phyloP scores from a whole-genome alignment of 1,140 invertebrate genomes.

The Rhopalosiphum padi region DNA sequence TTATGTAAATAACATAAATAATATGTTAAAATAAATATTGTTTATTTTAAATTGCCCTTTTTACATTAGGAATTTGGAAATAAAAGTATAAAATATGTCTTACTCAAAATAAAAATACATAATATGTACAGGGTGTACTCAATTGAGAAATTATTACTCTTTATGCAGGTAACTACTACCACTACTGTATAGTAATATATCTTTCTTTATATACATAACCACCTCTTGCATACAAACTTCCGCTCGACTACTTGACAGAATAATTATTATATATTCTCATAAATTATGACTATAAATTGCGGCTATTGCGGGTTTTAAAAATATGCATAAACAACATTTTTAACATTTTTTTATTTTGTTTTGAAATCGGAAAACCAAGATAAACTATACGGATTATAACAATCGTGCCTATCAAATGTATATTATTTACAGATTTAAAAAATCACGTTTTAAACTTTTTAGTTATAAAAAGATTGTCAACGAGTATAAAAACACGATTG shows the following conservation, averaged over 20 bases:
- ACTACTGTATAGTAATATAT: neutral
- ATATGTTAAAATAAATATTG: too few relatives aligned
- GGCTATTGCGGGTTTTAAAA: neutral
- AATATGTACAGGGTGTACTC: neutral
- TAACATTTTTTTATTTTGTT: neutral
- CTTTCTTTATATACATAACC: neutral
- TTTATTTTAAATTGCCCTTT: too few relatives aligned
- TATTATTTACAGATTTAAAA: neutral
- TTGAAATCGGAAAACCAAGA: neutral
- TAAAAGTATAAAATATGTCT: too few relatives aligned
- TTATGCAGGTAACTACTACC: too few relatives aligned
- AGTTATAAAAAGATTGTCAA: neutral
- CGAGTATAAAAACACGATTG: neutral
- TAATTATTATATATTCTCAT: constrained; percentile 13
- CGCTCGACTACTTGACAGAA: neutral
- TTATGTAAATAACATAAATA: too few relatives aligned
- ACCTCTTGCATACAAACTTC: neutral
- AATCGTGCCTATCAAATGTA: neutral
- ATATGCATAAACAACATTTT: neutral
- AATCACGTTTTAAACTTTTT: neutral
- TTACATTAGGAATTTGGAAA: too few relatives aligned
- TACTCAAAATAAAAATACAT: too few relatives aligned
- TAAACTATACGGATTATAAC: neutral
- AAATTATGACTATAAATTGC: neutral
- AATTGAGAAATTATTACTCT: too few relatives aligned